phyloP scores from a whole-genome alignment of 2,797 vertebrate genomes.

The Morelia viridis region DNA sequence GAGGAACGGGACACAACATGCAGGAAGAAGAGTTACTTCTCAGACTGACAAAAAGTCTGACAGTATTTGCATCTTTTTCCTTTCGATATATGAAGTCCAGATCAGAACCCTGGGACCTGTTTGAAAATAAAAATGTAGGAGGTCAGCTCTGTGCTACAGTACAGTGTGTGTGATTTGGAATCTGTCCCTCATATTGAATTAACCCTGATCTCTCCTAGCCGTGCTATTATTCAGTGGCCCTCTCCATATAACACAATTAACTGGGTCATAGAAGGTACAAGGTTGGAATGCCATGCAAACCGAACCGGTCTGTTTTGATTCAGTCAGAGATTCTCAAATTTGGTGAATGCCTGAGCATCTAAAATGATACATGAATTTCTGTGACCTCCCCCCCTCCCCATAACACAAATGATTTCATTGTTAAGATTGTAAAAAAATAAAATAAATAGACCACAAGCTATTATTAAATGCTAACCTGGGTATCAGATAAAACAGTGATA shows the following conservation, averaged over 20 bases:
- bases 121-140: background rate
- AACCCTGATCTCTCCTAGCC: background rate
- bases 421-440: background rate
- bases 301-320: background rate
- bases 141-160: background rate
- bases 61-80: background rate
- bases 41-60: background rate
- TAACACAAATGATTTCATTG: background rate
- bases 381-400: background rate
- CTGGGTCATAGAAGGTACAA: background rate
- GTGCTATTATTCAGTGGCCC: background rate
- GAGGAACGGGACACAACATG: background rate
- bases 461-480: background rate
- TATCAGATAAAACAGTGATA: background rate
- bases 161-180: background rate
- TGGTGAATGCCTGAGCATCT: background rate
- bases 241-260: background rate
- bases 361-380: background rate
- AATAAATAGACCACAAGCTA: background rate
- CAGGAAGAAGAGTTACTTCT: background rate
- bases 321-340: constrained; percentile 1
- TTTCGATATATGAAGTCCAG: background rate
- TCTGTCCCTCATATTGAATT: background rate
- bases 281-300: background rate
- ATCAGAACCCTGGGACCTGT: background rate